Base-by-base conservation (phyloP, 2,888 invertebrate species). In the Penaeus monodon region DNA sequence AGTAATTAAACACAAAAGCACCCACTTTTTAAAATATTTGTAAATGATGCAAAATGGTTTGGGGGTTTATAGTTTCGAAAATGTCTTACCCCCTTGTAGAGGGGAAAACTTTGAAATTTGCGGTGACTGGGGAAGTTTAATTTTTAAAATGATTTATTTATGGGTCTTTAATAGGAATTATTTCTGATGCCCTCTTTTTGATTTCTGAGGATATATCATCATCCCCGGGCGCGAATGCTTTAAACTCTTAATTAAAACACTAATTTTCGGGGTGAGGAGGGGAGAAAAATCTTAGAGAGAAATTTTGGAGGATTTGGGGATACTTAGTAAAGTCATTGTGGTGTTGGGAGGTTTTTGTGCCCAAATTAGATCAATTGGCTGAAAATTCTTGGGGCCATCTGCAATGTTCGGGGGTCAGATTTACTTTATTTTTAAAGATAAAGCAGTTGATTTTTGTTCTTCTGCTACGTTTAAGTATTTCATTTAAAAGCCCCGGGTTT, bases 121-220 rank as follows among this genome's bases (percentile, higher is more conserved):
- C 38, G 17, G 8, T 74, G 38, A 17, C 44, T 24, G 12, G 74
- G 8, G 44, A 74, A 78, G 27, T 3, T 6, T 24, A 49, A 8
- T 57, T 44, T 27, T 78, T 22, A 6, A 24, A 78, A 78, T 3
- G 78, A 78, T 78, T 49, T 44, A 57, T 78, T 78, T 12, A 78
- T 57, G n/a, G n/a, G 22, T 44, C 6, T 20, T 57, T 49, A 57
- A 78, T 49, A 12, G 78, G 78, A 17, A 27, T 49, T 1, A 78
- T 78, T n/a, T 20, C 57, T 10, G 27, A 17, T n/a, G 10, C 2
- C 24, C 49, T 57, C 22, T 78, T 78, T 6, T 49, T 49, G 27
- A 78, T 27, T 24, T 78, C 49, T 3, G 49, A 49, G 8, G 57
- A 4, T 20, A 78, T 64, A 20, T 17, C 78, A 22, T 78, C 78